Evolutionary conservation across 1,140 invertebrate species (phyloP).

Genomic region (Panagrolaimus sp.): DNA sequence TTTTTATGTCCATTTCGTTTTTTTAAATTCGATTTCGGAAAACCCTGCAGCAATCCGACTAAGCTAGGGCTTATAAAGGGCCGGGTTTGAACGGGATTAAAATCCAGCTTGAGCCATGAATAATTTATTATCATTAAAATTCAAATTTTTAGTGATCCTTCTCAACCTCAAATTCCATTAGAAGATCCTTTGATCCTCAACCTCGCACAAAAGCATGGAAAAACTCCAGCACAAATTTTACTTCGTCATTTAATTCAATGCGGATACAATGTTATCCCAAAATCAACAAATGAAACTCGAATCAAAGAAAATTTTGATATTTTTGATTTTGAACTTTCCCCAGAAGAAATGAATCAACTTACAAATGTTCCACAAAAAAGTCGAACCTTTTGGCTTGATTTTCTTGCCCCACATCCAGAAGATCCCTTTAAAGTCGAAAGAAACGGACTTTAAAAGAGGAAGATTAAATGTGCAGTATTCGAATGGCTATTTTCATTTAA

Average conservation of each 20-base stretch:
- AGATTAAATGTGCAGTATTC: no score
- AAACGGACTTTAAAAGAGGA: background rate
- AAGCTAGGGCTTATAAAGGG: no score
- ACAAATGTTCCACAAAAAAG: conserved; percentile 25
- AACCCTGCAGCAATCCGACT: no score
- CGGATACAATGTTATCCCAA: conserved; percentile 74
- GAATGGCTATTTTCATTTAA: background rate
- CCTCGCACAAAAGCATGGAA: conserved; percentile 68
- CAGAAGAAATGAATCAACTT: conserved; percentile 37
- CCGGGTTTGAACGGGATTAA: no score
- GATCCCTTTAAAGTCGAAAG: conserved; percentile 34
- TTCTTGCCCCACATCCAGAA: conserved; percentile 37
- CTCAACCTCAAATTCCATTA: conserved; percentile 31
- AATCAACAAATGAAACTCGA: conserved; percentile 71
- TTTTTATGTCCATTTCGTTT: no score
- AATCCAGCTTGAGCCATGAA: background rate
- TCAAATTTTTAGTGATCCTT: conserved; percentile 10
- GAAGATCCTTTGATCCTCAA: background rate
- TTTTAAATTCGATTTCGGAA: no score
- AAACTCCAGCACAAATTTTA: conserved; percentile 73
- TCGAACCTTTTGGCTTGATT: conserved; percentile 34
- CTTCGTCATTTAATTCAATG: conserved; percentile 72
- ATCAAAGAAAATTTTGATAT: conserved; percentile 63
- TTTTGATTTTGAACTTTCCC: conserved; percentile 40
- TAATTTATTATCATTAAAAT: background rate